These are phyloP conservation scores for Epizoanthus rinbou DNA, from an alignment of 92 coral and sea anemone species.

Conservation along the genomic window DNA sequence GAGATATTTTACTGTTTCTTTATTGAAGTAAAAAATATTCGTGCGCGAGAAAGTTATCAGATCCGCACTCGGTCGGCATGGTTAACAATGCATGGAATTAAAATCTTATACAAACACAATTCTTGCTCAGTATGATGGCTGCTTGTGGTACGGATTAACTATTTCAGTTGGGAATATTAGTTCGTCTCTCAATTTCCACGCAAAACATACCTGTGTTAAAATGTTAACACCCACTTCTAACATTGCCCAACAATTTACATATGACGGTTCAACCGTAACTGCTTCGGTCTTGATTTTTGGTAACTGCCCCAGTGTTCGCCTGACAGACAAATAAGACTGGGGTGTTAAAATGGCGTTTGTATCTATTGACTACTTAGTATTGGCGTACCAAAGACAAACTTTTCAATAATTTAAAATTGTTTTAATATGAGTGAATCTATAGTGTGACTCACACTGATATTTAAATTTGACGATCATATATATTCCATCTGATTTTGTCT, in stretches of 20 bases:
- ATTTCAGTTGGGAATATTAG: not conserved
- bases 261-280: too few relatives aligned
- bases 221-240: not conserved
- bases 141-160: not conserved
- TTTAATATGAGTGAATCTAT: too few relatives aligned
- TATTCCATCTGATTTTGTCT: too few relatives aligned
- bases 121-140: conserved; percentile 5
- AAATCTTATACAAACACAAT: conserved; percentile 10
- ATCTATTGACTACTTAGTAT: too few relatives aligned
- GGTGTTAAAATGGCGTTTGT: too few relatives aligned
- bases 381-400: too few relatives aligned
- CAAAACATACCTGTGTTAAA: not conserved
- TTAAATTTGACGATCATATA: not conserved
- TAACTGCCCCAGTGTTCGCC: too few relatives aligned
- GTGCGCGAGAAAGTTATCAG: not conserved
- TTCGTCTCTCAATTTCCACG: not conserved
- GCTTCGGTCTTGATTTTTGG: too few relatives aligned
- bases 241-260: too few relatives aligned
- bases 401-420: too few relatives aligned
- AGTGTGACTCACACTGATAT: not conserved
- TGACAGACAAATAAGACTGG: too few relatives aligned
- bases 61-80: not conserved
- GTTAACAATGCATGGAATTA: conserved; percentile 9
- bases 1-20: not conserved
- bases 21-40: not conserved